Percentiles rank a stretch among this genome's conserved stretches.
These are phyloP conservation scores for Mus pahari DNA, from an alignment of 2,113 vertebrate genomes.

Conservation along the genomic window DNA sequence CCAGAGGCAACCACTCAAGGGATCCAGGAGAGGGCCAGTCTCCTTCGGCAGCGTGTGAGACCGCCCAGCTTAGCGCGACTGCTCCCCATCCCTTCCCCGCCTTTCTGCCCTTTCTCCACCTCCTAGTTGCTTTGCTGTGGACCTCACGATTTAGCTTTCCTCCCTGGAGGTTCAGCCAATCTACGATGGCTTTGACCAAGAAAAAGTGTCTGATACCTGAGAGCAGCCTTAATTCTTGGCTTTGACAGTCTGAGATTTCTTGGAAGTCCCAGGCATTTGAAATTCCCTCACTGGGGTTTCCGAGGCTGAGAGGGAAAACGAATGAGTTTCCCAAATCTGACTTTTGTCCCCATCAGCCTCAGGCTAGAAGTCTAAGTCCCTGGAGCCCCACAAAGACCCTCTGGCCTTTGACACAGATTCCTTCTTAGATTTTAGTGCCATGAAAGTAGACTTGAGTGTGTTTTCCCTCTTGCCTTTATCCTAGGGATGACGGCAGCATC, in stretches of 20 bases:
- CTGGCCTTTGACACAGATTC: slow-evolving; percentile 36
- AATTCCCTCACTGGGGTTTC: slow-evolving; percentile 79
- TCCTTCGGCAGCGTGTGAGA: background rate
- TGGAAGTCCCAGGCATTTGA: slow-evolving; percentile 74
- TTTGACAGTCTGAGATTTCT: slow-evolving; percentile 72
- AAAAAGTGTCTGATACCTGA: slow-evolving; percentile 71
- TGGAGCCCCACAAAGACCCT: slow-evolving; percentile 47
- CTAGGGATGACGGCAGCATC: slow-evolving; percentile 23
- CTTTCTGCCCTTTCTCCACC: slow-evolving; percentile 38
- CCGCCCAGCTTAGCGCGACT: background rate
- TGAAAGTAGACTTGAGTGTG: slow-evolving; percentile 34
- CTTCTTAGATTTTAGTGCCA: slow-evolving; percentile 25
- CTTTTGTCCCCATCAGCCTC: slow-evolving; percentile 15
- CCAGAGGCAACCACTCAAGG: slow-evolving; percentile 38
- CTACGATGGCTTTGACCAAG: slow-evolving; percentile 66
- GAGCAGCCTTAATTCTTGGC: slow-evolving; percentile 61
- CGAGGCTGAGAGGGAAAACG: slow-evolving; percentile 65
- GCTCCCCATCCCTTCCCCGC: slow-evolving; percentile 20
- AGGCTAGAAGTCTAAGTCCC: slow-evolving; percentile 58
- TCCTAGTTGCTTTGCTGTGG: slow-evolving; percentile 44
- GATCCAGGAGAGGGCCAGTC: background rate
- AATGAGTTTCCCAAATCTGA: slow-evolving; percentile 68
- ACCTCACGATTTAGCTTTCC: slow-evolving; percentile 68
- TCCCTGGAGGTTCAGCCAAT: slow-evolving; percentile 32
- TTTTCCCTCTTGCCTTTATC: slow-evolving; percentile 54